Percentiles rank a stretch among this genome's conserved stretches.
Conservation (phyloP, 2,113 vertebrate species). For the Perccottus glenii region DNA sequence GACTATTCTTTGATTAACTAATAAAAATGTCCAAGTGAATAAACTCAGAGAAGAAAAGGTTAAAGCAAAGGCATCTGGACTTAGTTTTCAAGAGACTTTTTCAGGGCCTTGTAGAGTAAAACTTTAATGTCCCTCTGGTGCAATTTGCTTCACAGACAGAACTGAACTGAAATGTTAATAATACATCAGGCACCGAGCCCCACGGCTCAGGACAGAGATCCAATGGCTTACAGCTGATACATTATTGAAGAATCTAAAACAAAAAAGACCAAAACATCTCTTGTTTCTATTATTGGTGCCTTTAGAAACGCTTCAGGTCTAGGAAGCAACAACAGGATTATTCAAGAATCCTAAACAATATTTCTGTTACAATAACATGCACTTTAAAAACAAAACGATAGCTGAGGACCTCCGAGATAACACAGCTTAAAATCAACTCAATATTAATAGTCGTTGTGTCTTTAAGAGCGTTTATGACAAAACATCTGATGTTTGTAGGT, state of each 20-base stretch:
- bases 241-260: not conserved
- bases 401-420: too few species aligned
- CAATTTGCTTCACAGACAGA: not conserved
- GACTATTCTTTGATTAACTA: too few species aligned
- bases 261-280: not conserved
- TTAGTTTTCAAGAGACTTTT: not conserved
- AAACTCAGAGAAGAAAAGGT: too few species aligned
- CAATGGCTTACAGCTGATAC: not conserved
- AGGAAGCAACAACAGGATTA: not conserved
- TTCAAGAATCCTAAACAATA: not conserved
- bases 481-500: too few species aligned
- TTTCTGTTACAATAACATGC: too few species aligned
- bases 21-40: too few species aligned
- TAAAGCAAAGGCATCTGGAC: not conserved
- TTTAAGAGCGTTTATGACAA: too few species aligned
- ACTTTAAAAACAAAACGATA: not conserved
- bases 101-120: not conserved
- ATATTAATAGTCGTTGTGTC: too few species aligned
- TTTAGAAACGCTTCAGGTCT: not conserved
- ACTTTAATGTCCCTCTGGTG: conserved; percentile 1
- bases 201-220: not conserved
- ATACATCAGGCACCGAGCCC: not conserved
- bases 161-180: not conserved
- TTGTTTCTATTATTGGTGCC: not conserved
- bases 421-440: too few species aligned